These are phyloP conservation scores for Heliconius himera DNA, from an alignment of 1,140 invertebrate species.

Conservation along the genomic window DNA sequence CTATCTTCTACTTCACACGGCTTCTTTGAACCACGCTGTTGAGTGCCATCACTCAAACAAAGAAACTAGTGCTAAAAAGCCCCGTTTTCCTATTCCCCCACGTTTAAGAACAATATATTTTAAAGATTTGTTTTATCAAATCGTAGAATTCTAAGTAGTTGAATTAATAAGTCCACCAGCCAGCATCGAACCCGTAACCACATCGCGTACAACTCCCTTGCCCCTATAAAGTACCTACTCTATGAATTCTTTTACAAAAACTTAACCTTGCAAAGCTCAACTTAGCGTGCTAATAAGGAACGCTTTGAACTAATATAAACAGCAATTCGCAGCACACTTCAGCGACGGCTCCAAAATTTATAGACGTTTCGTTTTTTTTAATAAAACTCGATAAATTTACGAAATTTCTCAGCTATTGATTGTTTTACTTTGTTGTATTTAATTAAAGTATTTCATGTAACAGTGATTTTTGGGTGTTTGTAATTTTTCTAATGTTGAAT, in stretches of 20 bases:
- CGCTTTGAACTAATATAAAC: slow-evolving; percentile 37
- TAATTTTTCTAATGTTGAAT: no score
- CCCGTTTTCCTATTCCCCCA: no score
- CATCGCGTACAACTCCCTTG: no score
- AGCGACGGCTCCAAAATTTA: slow-evolving; percentile 31
- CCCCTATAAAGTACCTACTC: not conserved
- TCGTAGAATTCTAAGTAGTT: no score
- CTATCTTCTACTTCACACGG: no score
- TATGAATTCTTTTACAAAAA: not conserved
- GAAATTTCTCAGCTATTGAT: not conserved
- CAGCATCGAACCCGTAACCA: not conserved
- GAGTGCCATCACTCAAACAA: no score
- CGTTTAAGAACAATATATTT: no score
- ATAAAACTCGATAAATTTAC: slow-evolving; percentile 39
- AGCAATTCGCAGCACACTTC: slow-evolving; percentile 11
- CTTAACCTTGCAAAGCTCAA: not conserved
- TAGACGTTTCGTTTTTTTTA: slow-evolving; percentile 36
- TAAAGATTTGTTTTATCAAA: no score
- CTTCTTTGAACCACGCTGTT: no score
- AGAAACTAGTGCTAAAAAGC: no score
- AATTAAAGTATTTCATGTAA: not conserved
- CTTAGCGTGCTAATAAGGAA: slow-evolving; percentile 30
- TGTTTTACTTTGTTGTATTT: not conserved
- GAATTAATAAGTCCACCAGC: not conserved
- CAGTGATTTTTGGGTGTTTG: not conserved